Percentiles rank a stretch among this genome's conserved stretches.
These are phyloP conservation scores for Lobophora halterata DNA, from an alignment of 2,888 invertebrate species.

Conservation along the genomic window DNA sequence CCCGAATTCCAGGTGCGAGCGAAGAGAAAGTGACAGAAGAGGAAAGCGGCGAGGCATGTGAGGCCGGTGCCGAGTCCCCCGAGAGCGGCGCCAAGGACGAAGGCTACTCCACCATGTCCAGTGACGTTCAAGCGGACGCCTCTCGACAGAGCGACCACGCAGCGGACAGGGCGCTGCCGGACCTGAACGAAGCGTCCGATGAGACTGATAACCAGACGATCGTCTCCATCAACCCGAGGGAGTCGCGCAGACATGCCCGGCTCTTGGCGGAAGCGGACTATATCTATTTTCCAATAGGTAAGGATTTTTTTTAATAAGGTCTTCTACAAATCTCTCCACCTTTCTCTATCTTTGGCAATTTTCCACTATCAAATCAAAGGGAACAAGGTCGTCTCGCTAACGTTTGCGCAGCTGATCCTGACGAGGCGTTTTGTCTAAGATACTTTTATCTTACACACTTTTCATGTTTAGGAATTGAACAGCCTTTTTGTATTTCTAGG, in stretches of 20 bases:
- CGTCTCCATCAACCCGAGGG: conserved; percentile 73
- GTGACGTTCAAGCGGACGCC: conserved; percentile 88
- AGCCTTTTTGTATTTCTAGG: conserved; percentile 37
- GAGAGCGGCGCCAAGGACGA: conserved; percentile 90
- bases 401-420: too few species aligned
- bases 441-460: too few species aligned
- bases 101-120: conserved; percentile 92
- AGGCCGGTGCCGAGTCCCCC: conserved; percentile 87
- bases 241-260: conserved; percentile 77
- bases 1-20: conserved; percentile 53
- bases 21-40: conserved; percentile 66
- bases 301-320: not conserved
- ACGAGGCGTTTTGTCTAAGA: too few species aligned
- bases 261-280: conserved; percentile 83
- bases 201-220: conserved; percentile 84
- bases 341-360: too few species aligned
- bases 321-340: too few species aligned
- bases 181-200: conserved; percentile 87
- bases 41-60: conserved; percentile 80
- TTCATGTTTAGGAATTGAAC: not conserved
- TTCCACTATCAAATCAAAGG: too few species aligned
- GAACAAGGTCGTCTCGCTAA: too few species aligned
- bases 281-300: conserved; percentile 83
- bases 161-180: conserved; percentile 82
- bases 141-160: conserved; percentile 81